A percentile compares a stretch with the other conserved stretches of the same genome.
phyloP scores from a whole-genome alignment of 1,140 invertebrate genomes.

The Drosophila albomicans region DNA sequence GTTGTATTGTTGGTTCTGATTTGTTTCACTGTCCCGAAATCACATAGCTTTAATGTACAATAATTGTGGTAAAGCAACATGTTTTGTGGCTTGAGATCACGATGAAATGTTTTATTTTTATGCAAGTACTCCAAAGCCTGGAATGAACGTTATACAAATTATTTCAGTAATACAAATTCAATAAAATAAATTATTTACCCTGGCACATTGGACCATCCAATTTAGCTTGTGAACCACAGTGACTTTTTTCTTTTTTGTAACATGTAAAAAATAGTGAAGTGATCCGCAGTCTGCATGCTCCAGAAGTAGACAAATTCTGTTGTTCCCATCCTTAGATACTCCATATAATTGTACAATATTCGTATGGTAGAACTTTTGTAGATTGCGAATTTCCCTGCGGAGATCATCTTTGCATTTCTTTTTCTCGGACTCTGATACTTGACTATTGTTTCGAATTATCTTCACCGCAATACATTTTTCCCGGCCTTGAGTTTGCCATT shows the following conservation, averaged over 20 bases:
- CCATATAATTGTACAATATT: slow-evolving; percentile 4
- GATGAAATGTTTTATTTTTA: slow-evolving; percentile 12
- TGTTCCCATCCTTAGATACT: neutral
- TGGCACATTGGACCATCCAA: slow-evolving; percentile 18
- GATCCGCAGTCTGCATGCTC: slow-evolving; percentile 25
- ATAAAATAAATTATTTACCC: neutral
- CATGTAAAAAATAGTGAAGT: neutral
- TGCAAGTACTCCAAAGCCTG: slow-evolving; percentile 27
- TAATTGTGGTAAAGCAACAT: slow-evolving; percentile 7
- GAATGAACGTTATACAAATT: neutral
- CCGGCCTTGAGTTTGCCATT: neutral
- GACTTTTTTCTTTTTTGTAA: neutral
- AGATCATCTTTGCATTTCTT: too few relatives aligned
- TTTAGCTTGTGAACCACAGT: neutral
- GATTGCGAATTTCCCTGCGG: neutral
- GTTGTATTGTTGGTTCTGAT: neutral
- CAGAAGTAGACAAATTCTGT: neutral
- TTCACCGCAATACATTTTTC: neutral
- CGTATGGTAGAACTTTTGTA: neutral
- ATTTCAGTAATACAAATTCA: neutral
- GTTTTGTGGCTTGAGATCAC: slow-evolving; percentile 26
- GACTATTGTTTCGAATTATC: neutral
- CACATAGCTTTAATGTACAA: slow-evolving; percentile 24
- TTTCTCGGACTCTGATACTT: too few relatives aligned
- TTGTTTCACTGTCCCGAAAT: slow-evolving; percentile 17